A percentile compares a stretch with the other conserved stretches of the same genome.
Conservation (phyloP, 2,113 vertebrate species). For the Motacilla tschutschensis region DNA sequence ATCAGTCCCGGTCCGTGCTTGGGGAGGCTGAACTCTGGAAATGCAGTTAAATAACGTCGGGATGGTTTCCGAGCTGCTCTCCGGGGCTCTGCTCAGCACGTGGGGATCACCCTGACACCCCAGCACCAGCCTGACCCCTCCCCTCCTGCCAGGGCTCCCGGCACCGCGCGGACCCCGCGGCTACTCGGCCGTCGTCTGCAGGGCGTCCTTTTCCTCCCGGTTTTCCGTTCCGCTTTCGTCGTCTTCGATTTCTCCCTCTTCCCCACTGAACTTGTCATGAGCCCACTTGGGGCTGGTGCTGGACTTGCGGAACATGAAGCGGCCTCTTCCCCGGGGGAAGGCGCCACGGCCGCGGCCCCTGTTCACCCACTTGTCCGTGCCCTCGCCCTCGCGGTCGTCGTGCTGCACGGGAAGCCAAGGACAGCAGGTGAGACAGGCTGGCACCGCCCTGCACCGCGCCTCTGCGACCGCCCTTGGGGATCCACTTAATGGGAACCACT, state of each 20-base stretch:
- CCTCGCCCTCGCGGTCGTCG: conserved; percentile 86
- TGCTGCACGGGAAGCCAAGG: conserved; percentile 72
- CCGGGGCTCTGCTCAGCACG: conserved; percentile 32
- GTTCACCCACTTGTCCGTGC: conserved; percentile 80
- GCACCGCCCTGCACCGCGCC: neutral
- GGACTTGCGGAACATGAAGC: conserved; percentile 91
- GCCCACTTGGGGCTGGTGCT: conserved; percentile 88
- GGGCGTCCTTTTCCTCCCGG: conserved; percentile 76
- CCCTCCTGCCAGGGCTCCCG: conserved; percentile 32
- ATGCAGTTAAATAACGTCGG: neutral
- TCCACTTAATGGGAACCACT: neutral
- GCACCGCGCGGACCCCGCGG: neutral
- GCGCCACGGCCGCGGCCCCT: conserved; percentile 82
- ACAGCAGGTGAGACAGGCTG: neutral
- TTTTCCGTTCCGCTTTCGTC: conserved; percentile 83
- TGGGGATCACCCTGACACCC: conserved; percentile 26
- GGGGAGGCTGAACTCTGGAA: conserved; percentile 20
- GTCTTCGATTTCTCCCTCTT: conserved; percentile 81
- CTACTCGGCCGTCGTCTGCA: conserved; percentile 71
- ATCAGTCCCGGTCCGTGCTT: conserved; percentile 1
- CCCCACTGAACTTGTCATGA: conserved; percentile 88
- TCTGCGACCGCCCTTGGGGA: neutral
- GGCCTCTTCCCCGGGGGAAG: conserved; percentile 80
- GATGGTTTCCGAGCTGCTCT: conserved; percentile 16
- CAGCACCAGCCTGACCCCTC: conserved; percentile 15